Evolutionary conservation across 2,113 vertebrate species (phyloP).

Genomic region (Perca flavescens): DNA sequence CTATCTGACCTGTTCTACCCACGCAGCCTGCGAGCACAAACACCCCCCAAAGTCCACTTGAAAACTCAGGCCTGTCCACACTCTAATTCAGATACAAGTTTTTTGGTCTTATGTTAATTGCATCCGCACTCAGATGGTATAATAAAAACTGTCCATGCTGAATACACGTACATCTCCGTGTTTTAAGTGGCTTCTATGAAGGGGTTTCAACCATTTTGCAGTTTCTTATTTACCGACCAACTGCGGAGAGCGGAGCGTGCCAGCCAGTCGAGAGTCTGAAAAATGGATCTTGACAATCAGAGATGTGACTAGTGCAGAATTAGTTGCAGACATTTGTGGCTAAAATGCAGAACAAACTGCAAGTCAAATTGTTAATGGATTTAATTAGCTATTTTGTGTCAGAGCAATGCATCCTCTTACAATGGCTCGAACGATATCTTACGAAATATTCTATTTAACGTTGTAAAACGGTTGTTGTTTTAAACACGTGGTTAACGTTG

Average conservation of each 20-base stretch:
- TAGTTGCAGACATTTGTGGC: neutral
- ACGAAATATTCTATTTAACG: too few relatives aligned
- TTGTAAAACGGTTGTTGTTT: too few relatives aligned
- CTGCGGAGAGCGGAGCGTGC: neutral
- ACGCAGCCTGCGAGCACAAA: neutral
- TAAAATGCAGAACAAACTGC: neutral
- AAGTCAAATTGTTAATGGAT: too few relatives aligned
- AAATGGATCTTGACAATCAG: neutral
- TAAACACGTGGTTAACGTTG: too few relatives aligned
- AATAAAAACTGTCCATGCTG: neutral
- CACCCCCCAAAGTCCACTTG: slow-evolving; percentile 54
- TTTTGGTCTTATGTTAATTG: neutral
- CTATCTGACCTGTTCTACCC: slow-evolving; percentile 67
- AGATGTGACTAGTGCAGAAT: neutral
- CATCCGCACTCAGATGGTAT: neutral
- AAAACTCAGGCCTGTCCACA: slow-evolving; percentile 12
- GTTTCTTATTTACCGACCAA: neutral
- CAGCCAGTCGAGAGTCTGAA: neutral
- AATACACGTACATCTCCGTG: neutral
- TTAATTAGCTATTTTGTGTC: neutral
- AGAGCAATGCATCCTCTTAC: too few relatives aligned
- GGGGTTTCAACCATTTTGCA: neutral
- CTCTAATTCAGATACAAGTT: neutral
- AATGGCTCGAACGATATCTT: too few relatives aligned
- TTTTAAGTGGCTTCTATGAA: neutral